Conservation (phyloP, 2,113 vertebrate species). For the Rissa tridactyla region DNA sequence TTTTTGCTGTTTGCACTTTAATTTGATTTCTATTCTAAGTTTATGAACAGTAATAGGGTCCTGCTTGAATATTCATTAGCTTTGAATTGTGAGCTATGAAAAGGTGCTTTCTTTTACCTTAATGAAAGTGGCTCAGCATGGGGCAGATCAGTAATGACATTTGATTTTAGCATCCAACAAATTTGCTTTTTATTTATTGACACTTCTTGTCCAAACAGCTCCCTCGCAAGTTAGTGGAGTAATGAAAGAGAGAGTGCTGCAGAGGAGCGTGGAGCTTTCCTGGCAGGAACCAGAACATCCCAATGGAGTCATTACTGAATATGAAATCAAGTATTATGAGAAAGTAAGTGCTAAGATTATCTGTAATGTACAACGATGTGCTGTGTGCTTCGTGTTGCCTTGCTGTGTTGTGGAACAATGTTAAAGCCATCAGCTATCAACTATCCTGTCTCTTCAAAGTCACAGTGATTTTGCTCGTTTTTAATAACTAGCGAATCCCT, state of each 20-base stretch:
- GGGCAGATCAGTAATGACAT: conserved; percentile 75
- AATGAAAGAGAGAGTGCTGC: conserved; percentile 93
- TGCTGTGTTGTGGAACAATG: background rate
- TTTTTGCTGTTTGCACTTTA: conserved; percentile 84
- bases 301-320: conserved; percentile 98
- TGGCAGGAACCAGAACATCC: conserved; percentile 98
- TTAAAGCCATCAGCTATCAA: background rate
- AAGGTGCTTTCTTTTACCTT: conserved; percentile 77
- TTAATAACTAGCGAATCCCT: background rate
- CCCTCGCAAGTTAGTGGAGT: conserved; percentile 96
- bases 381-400: background rate
- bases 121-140: conserved; percentile 77
- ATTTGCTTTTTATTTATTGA: conserved; percentile 79
- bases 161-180: conserved; percentile 72
- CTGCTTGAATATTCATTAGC: conserved; percentile 87
- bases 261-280: conserved; percentile 94
- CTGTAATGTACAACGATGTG: background rate
- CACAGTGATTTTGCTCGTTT: background rate
- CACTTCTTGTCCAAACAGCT: conserved; percentile 84
- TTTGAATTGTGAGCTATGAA: conserved; percentile 71
- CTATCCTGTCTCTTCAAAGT: background rate
- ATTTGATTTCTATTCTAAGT: conserved; percentile 84
- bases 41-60: conserved; percentile 82
- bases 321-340: conserved; percentile 99
- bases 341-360: conserved; percentile 84